Percentiles rank a stretch among this genome's conserved stretches.
These are phyloP conservation scores for Montipora efflorescens DNA, from an alignment of 64 coral and sea anemone genomes.

Conservation along the genomic window DNA sequence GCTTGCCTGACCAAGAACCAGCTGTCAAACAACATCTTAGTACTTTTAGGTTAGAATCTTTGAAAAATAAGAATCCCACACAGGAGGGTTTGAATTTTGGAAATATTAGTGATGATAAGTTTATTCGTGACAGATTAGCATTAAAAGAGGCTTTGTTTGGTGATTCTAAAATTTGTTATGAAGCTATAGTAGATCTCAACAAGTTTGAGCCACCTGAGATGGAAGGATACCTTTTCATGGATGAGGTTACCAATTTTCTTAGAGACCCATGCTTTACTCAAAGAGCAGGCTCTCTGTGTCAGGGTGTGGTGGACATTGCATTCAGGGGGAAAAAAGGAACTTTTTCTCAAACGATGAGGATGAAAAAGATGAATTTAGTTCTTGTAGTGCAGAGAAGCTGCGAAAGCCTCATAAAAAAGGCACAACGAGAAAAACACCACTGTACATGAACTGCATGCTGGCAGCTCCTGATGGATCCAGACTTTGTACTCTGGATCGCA, in stretches of 20 bases:
- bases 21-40: background rate
- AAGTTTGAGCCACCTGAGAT: constrained; percentile 63
- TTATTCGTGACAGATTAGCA: background rate
- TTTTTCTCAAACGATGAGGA: too few species aligned
- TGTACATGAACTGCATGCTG: too few species aligned
- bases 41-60: background rate
- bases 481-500: too few species aligned
- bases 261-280: constrained; percentile 53
- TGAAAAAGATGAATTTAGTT: too few species aligned
- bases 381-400: too few species aligned
- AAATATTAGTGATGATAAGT: background rate
- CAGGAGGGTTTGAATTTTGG: background rate
- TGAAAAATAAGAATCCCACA: background rate
- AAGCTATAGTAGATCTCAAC: constrained; percentile 63
- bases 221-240: constrained; percentile 48
- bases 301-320: too few species aligned
- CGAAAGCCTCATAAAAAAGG: too few species aligned
- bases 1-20: background rate
- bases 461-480: too few species aligned
- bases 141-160: background rate
- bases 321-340: too few species aligned
- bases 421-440: too few species aligned
- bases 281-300: too few species aligned
- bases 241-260: constrained; percentile 26
- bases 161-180: background rate